Percentiles rank a stretch among this genome's conserved stretches.
Conservation (phyloP, 2,888 invertebrate species). For the Charanyca ferruginea region DNA sequence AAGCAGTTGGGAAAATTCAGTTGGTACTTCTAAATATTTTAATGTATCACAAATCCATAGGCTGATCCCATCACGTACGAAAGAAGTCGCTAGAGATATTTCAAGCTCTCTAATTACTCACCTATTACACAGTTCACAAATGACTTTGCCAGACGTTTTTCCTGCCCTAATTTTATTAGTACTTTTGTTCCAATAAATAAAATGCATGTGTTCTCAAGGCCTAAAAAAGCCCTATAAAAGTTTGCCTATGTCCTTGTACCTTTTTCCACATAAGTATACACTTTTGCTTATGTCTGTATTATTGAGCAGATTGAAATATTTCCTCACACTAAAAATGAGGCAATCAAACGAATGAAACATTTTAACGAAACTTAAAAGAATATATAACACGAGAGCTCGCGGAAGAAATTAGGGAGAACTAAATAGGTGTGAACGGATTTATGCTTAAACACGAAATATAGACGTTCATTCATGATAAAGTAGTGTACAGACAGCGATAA, state of each 20-base stretch:
- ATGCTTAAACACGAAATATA: conserved; percentile 29
- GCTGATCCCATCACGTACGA: conserved; percentile 27
- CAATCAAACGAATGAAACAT: conserved; percentile 22
- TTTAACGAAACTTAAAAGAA: conserved; percentile 36
- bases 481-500: not conserved
- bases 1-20: conserved; percentile 18
- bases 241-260: no score
- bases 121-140: conserved; percentile 6
- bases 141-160: conserved; percentile 11
- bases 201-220: conserved; percentile 19
- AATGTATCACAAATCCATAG: conserved; percentile 20
- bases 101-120: not conserved
- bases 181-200: conserved; percentile 31
- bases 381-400: conserved; percentile 30
- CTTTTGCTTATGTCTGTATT: conserved; percentile 3
- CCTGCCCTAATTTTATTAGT: conserved; percentile 9
- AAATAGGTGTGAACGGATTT: conserved; percentile 51
- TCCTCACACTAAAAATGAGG: conserved; percentile 9
- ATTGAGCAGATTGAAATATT: conserved; percentile 16
- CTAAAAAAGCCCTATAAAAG: conserved; percentile 25
- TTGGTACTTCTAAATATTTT: conserved; percentile 25
- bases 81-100: conserved; percentile 15
- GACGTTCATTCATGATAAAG: conserved; percentile 4
- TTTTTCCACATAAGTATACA: not conserved
- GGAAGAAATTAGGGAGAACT: conserved; percentile 42